phyloP scores from a whole-genome alignment of 2,797 vertebrate genomes.

The Eleutherodactylus coqui region DNA sequence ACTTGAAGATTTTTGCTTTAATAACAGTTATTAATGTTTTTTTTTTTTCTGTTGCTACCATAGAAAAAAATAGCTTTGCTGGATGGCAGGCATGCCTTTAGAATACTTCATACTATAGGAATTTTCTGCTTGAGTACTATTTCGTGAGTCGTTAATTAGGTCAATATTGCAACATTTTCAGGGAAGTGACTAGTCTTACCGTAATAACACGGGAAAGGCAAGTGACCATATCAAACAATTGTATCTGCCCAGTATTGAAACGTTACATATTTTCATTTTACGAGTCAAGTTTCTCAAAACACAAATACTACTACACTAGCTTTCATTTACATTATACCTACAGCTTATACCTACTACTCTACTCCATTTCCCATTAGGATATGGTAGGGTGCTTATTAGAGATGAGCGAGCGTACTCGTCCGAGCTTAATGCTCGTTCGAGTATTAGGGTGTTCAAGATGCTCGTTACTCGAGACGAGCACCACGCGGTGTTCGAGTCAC shows the following conservation, averaged over 20 bases:
- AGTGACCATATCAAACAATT: not conserved
- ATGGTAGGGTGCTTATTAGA: not conserved
- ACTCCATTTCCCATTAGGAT: not conserved
- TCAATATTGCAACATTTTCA: not conserved
- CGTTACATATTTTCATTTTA: not conserved
- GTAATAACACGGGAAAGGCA: not conserved
- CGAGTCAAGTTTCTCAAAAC: not conserved
- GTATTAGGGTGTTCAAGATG: too few relatives aligned
- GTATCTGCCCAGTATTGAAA: not conserved
- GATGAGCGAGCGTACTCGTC: too few relatives aligned
- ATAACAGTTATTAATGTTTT: conserved; percentile 10
- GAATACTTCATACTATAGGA: not conserved
- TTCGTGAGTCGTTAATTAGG: not conserved
- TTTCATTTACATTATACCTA: not conserved
- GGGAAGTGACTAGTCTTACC: not conserved
- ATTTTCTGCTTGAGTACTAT: not conserved
- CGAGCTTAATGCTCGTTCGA: too few relatives aligned
- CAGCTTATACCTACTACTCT: not conserved
- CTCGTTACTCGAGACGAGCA: too few relatives aligned
- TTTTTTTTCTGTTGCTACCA: not conserved
- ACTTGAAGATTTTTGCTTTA: conserved; percentile 14
- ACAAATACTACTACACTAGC: not conserved
- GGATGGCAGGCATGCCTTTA: not conserved
- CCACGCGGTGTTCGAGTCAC: too few relatives aligned
- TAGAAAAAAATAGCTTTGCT: not conserved